A percentile compares a stretch with the other conserved stretches of the same genome.
phyloP scores from a whole-genome alignment of 2,113 vertebrate genomes.

The Indicator indicator region DNA sequence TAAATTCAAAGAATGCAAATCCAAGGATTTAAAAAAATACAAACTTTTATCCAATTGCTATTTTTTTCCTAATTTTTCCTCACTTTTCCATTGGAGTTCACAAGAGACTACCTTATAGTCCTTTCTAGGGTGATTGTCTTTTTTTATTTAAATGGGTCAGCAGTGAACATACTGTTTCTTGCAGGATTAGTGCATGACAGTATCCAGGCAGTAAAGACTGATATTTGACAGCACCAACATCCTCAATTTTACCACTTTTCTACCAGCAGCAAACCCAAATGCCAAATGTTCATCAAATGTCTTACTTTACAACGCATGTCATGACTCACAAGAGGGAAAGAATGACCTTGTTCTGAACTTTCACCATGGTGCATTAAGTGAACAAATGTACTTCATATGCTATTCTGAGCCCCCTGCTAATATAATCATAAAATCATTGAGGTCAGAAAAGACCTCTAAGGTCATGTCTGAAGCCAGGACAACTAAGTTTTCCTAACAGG shows the following conservation, averaged over 20 bases:
- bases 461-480: background rate
- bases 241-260: background rate
- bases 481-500: background rate
- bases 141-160: background rate
- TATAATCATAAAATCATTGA: background rate
- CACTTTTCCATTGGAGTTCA: background rate
- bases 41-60: background rate
- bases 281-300: slow-evolving; percentile 13
- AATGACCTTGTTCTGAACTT: background rate
- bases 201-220: background rate
- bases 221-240: background rate
- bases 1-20: background rate
- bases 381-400: background rate
- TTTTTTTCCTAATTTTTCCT: no score
- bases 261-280: slow-evolving; percentile 23
- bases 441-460: background rate
- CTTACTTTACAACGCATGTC: background rate
- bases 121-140: background rate
- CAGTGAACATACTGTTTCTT: background rate
- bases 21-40: background rate
- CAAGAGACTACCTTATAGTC: background rate
- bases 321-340: background rate
- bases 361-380: background rate
- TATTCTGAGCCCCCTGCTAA: background rate
- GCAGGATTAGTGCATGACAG: background rate